phyloP scores from a whole-genome alignment of 2,888 invertebrate species.

The Biston betularia region DNA sequence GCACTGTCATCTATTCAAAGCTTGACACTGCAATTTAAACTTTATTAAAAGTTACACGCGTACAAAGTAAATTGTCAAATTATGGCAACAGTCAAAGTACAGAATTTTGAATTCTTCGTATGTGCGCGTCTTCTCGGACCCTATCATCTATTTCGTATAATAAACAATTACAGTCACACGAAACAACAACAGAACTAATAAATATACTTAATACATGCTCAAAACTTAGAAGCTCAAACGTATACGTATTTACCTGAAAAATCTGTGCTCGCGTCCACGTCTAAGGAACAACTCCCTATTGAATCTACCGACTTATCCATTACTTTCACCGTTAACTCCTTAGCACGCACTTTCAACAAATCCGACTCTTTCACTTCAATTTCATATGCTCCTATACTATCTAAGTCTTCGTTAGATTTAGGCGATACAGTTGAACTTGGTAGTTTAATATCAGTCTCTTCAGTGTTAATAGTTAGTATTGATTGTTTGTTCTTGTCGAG shows the following conservation, averaged over 20 bases:
- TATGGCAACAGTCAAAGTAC: too few species aligned
- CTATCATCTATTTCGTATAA: constrained; percentile 9
- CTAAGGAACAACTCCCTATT: constrained; percentile 94
- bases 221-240: constrained; percentile 53
- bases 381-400: constrained; percentile 79
- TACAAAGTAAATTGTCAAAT: too few species aligned
- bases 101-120: not conserved
- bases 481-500: constrained; percentile 76
- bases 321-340: constrained; percentile 80
- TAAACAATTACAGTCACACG: constrained; percentile 36
- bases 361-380: constrained; percentile 80
- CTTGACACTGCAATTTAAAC: not conserved
- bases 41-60: too few species aligned
- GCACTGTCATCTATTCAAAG: too few species aligned
- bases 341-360: constrained; percentile 66
- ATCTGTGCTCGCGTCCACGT: constrained; percentile 92
- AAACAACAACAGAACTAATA: constrained; percentile 40
- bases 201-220: constrained; percentile 48
- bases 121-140: not conserved
- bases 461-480: constrained; percentile 75
- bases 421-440: constrained; percentile 81
- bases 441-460: constrained; percentile 78
- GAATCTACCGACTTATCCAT: constrained; percentile 94
- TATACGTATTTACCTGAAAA: constrained; percentile 88
- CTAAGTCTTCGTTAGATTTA: constrained; percentile 70